Base-by-base conservation (phyloP, 2,113 vertebrate species). In the Hyla sarda region DNA sequence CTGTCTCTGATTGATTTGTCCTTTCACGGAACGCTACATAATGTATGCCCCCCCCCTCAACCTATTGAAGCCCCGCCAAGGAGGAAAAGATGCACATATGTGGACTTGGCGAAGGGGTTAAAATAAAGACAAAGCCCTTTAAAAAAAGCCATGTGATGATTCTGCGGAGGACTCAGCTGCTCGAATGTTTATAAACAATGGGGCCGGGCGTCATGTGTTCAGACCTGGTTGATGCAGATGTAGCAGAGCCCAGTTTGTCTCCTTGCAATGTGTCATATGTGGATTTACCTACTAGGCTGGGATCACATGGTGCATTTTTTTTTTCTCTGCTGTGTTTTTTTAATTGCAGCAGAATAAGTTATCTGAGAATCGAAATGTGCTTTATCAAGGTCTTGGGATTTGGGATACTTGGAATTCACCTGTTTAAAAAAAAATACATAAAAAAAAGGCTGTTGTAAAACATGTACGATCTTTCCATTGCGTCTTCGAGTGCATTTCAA, bases 1-100 rank as follows among this genome's bases (percentile, higher is more conserved):
- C 83, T 88, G 75, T 80, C 80, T 76, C 84, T 37, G 56, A 87
- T 62, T 48, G 28, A 88, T 84, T 80, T 80, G 65, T 32, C 54
- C 50, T 84, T 83, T 84, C 82, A 78, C 37, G 58, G 25, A 87
- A 77, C 65, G 34, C 62, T 58, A 80, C 82, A 47, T 54, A 76
- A 83, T 34, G 65, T 73, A 82, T 62, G 81, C 65, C 34, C 82
- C 77, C 82, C 77, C 45, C 32, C 48, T 54, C 69, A 84, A 41
- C 25, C 58, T 45, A 83, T 82, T 65, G 28, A 82, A 32, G 54
- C 41, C 25, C 45, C 41, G 62, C 47, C 52, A 76, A 56, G 75
- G 77, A 45, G 47, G n/a, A 69, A 45, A 50, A 34, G 80, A 56
- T 45, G 73, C 58, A 16, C 82, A 82, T 77, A 69, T 56, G 60